Conservation (phyloP, 2,888 invertebrate genomes). For the Netelia fuscicornis region DNA sequence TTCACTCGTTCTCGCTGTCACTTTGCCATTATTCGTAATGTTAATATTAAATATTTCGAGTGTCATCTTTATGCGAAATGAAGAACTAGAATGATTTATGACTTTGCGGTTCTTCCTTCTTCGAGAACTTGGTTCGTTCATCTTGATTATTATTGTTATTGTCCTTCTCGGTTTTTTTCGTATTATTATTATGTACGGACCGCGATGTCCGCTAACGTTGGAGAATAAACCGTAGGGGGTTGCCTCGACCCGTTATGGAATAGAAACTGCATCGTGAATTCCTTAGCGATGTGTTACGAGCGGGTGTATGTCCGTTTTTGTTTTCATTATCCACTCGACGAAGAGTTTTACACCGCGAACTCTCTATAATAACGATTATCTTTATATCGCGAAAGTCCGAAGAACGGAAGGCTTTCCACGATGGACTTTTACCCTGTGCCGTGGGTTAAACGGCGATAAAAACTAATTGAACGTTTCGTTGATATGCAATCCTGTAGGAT, state of each 20-base stretch:
- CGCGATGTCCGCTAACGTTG: constrained; percentile 36
- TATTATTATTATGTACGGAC: constrained; percentile 46
- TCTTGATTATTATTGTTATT: not conserved
- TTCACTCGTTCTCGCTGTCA: constrained; percentile 7
- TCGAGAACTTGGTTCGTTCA: not conserved
- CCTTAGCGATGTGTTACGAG: constrained; percentile 40
- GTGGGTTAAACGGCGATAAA: constrained; percentile 4
- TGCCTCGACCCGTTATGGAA: constrained; percentile 60
- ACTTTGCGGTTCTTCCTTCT: constrained; percentile 51
- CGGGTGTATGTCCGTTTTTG: constrained; percentile 51
- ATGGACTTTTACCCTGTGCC: not conserved
- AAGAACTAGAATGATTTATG: constrained; percentile 24
- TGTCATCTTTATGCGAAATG: constrained; percentile 37
- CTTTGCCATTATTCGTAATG: constrained; percentile 17
- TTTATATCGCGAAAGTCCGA: constrained; percentile 42
- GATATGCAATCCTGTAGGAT: not conserved
- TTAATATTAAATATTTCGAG: constrained; percentile 40
- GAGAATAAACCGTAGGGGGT: constrained; percentile 45
- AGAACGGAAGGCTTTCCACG: constrained; percentile 4
- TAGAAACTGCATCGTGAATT: constrained; percentile 63
- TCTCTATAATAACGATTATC: constrained; percentile 13
- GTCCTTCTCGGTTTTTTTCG: not conserved
- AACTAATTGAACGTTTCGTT: constrained; percentile 51
- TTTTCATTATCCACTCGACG: constrained; percentile 40
- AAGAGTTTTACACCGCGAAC: constrained; percentile 7